Conservation (phyloP, 2,113 vertebrate species). For the Salvator merianae region DNA sequence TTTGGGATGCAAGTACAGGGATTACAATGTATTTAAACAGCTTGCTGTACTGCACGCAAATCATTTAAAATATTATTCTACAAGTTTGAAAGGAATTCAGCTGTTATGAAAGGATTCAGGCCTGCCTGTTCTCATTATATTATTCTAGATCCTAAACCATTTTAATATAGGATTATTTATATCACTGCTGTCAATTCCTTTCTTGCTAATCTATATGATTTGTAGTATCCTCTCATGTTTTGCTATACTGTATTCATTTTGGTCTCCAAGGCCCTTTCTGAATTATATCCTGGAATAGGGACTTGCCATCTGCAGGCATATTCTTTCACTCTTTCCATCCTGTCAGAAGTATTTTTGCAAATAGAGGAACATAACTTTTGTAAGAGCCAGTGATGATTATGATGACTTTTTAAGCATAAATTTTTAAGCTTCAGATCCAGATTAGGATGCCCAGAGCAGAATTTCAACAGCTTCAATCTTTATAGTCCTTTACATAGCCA, state of each 20-base stretch:
- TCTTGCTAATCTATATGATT: neutral
- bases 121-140: neutral
- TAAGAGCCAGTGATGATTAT: neutral
- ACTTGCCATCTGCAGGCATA: too few relatives aligned
- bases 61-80: neutral
- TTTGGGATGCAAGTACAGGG: neutral
- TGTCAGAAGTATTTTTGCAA: neutral
- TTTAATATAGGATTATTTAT: slow-evolving; percentile 25
- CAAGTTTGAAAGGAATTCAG: slow-evolving; percentile 15
- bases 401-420: neutral
- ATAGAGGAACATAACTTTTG: neutral
- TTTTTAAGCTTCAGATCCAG: neutral
- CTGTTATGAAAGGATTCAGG: neutral
- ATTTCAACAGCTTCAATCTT: neutral
- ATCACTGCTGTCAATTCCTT: slow-evolving; percentile 8
- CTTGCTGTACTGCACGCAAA: neutral
- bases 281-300: too few relatives aligned
- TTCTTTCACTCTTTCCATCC: too few relatives aligned
- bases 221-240: neutral
- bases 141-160: neutral
- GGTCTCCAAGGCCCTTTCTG: too few relatives aligned
- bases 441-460: neutral
- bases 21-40: slow-evolving; percentile 9
- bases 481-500: neutral
- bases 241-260: neutral